Evolutionary conservation across 2,888 invertebrate genomes (phyloP).

Genomic region (Rotaria magnacalcarata): DNA sequence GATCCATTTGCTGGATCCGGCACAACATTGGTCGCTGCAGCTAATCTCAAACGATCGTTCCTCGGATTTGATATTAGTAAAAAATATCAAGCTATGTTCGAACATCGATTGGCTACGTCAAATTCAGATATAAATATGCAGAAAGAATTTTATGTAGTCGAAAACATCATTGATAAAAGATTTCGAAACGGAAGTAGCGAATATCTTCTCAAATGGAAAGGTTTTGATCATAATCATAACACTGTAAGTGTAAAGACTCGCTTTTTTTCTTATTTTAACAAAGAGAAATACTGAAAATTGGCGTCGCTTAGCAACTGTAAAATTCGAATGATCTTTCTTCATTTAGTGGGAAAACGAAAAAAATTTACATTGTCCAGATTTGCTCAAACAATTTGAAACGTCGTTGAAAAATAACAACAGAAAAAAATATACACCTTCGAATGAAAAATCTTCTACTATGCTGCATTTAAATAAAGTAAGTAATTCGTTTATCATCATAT

Average conservation of each 20-base stretch:
- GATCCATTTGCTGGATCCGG: background rate
- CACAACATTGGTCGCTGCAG: background rate
- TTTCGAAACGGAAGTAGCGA: background rate
- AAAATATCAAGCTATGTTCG: background rate
- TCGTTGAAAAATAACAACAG: background rate
- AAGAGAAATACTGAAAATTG: background rate
- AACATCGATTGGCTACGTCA: background rate
- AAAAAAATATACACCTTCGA: background rate
- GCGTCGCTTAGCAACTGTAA: too few relatives aligned
- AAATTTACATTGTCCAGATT: background rate
- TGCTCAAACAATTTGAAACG: background rate
- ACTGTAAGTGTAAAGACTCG: background rate
- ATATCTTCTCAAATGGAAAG: slow-evolving; percentile 2
- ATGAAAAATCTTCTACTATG: too few relatives aligned
- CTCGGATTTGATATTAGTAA: background rate
- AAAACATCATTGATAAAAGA: background rate
- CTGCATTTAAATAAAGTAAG: too few relatives aligned
- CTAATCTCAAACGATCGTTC: background rate
- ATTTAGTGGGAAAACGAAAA: background rate
- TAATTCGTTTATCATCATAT: too few relatives aligned
- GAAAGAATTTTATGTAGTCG: background rate
- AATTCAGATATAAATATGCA: background rate
- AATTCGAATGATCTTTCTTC: background rate
- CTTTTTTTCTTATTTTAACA: background rate
- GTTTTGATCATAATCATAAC: background rate